These are phyloP conservation scores for Noctua janthina DNA, from an alignment of 2,888 invertebrate genomes.

Conservation along the genomic window DNA sequence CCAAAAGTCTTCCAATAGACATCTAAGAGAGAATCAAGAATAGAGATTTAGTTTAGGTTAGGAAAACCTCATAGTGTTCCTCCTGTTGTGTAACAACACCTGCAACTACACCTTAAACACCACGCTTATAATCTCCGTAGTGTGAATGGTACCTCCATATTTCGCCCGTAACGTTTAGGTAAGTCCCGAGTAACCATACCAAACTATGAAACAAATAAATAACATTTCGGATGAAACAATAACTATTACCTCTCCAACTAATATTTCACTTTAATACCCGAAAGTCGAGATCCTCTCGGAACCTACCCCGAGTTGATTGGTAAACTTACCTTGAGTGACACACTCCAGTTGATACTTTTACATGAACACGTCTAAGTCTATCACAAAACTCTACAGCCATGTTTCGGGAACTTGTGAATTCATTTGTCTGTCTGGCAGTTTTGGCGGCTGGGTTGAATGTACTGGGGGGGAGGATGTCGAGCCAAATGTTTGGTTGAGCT, in stretches of 20 bases:
- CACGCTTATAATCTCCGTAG: background rate
- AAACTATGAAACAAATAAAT: background rate
- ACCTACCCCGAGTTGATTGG: conserved; percentile 55
- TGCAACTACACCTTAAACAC: background rate
- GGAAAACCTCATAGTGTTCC: no score
- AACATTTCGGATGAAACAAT: conserved; percentile 11
- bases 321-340: conserved; percentile 63
- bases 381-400: conserved; percentile 79
- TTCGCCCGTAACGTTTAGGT: background rate
- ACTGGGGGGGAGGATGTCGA: conserved; percentile 53
- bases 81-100: no score
- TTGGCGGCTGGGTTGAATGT: conserved; percentile 71
- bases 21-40: no score
- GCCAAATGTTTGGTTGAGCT: conserved; percentile 2
- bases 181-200: background rate
- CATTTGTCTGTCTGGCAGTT: conserved; percentile 87
- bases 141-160: background rate
- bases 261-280: conserved; percentile 17
- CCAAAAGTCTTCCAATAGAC: no score
- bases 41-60: no score
- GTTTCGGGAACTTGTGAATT: conserved; percentile 86
- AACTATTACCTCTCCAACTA: conserved; percentile 23
- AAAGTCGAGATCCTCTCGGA: conserved; percentile 25
- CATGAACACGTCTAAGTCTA: conserved; percentile 73
- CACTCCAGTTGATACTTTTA: conserved; percentile 57